A percentile compares a stretch with the other conserved stretches of the same genome.
Evolutionary conservation across 2,113 vertebrate genomes (phyloP).

Genomic region (Lepus timidus): DNA sequence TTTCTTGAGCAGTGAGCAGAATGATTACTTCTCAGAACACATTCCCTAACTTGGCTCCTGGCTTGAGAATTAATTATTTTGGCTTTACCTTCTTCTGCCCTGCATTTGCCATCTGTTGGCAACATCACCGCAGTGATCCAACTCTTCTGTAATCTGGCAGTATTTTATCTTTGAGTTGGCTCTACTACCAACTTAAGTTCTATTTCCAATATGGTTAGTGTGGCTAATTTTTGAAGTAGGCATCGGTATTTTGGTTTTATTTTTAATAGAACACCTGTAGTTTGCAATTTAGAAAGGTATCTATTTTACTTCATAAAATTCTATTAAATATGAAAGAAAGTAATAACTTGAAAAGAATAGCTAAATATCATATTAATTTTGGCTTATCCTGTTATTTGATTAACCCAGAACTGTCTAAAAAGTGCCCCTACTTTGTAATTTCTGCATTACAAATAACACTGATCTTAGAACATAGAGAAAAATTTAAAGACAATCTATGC

Average conservation of each 20-base stretch:
- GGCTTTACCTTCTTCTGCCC: slow-evolving; percentile 61
- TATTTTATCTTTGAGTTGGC: slow-evolving; percentile 72
- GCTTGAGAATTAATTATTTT: slow-evolving; percentile 86
- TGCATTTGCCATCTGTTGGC: slow-evolving; percentile 85
- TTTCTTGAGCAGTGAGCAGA: slow-evolving; percentile 75
- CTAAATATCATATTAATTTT: not conserved
- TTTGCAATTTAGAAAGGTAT: slow-evolving; percentile 38
- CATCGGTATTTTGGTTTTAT: not conserved
- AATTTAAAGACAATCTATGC: not conserved
- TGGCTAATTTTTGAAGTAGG: slow-evolving; percentile 45
- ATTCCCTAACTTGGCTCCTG: slow-evolving; percentile 70
- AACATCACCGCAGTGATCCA: slow-evolving; percentile 72
- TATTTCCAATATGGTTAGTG: slow-evolving; percentile 45
- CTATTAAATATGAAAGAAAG: slow-evolving; percentile 11
- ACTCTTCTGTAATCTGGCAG: slow-evolving; percentile 73
- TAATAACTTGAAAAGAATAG: not conserved
- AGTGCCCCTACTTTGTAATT: not conserved
- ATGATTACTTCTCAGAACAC: slow-evolving; percentile 76
- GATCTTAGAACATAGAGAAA: not conserved
- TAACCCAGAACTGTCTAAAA: not conserved
- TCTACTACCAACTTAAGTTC: slow-evolving; percentile 56
- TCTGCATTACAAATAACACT: not conserved
- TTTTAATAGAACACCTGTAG: not conserved
- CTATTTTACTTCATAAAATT: not conserved
- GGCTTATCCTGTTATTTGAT: not conserved